phyloP scores from a whole-genome alignment of 2,113 vertebrate genomes.

The Indri indri region DNA sequence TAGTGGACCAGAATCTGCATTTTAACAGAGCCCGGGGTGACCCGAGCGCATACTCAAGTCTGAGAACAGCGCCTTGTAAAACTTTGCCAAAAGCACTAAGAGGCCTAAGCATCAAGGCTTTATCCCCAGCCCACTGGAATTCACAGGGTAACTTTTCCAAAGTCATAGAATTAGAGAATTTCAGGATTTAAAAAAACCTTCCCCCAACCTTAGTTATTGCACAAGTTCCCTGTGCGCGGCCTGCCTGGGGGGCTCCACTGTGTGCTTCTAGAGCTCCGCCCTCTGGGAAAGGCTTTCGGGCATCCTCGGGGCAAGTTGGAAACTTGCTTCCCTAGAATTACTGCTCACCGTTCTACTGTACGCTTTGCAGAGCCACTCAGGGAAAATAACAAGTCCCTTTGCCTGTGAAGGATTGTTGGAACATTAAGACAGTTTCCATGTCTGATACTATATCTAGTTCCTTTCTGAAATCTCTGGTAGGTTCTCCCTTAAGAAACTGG shows the following conservation, averaged over 20 bases:
- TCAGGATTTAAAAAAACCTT: neutral
- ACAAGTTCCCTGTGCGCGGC: neutral
- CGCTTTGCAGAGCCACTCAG: neutral
- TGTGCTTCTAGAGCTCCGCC: neutral
- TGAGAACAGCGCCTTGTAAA: neutral
- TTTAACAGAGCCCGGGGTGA: neutral
- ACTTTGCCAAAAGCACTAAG: neutral
- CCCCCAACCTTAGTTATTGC: neutral
- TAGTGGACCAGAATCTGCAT: neutral
- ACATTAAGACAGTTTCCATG: neutral
- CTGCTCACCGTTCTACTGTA: neutral
- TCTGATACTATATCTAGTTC: neutral
- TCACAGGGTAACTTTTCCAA: neutral
- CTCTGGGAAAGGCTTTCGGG: neutral
- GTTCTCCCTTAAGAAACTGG: neutral
- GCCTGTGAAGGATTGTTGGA: neutral
- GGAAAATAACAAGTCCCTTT: neutral
- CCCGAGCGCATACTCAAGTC: accelerated
- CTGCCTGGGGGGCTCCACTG: neutral
- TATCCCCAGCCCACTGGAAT: neutral
- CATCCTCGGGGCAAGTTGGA: neutral
- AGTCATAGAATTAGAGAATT: neutral
- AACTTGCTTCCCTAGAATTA: neutral
- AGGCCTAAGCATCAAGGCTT: neutral
- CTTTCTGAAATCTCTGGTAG: neutral